These are phyloP conservation scores for Caradrina clavipalpis DNA, from an alignment of 2,888 invertebrate species.

Conservation along the genomic window DNA sequence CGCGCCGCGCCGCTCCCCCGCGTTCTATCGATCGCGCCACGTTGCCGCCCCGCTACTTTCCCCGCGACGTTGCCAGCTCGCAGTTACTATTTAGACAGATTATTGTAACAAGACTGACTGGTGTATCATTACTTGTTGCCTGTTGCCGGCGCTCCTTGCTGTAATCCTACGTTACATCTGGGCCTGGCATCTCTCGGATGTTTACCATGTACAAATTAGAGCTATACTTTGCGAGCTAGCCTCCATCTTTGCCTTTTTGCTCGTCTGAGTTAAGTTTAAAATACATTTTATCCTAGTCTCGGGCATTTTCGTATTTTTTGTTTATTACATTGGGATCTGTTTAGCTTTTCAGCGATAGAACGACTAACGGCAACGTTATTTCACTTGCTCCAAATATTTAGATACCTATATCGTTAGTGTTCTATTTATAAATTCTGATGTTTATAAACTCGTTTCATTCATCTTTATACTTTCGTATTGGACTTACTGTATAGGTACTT, in stretches of 20 bases:
- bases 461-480: constrained; percentile 49
- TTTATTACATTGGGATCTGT: constrained; percentile 25
- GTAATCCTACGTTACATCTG: constrained; percentile 34
- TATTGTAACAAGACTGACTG: constrained; percentile 67
- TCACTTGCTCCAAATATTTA: constrained; percentile 56
- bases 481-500: constrained; percentile 8
- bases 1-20: constrained; percentile 62
- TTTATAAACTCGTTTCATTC: constrained; percentile 64
- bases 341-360: constrained; percentile 28
- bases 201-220: constrained; percentile 30
- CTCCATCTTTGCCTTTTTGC: constrained; percentile 28
- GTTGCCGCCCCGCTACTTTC: constrained; percentile 83
- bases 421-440: constrained; percentile 59
- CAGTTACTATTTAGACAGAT: constrained; percentile 75
- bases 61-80: constrained; percentile 83
- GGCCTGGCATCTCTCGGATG: constrained; percentile 30
- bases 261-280: constrained; percentile 11
- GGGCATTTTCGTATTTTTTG: constrained; percentile 16
- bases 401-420: constrained; percentile 25
- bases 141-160: constrained; percentile 45
- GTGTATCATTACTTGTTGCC: constrained; percentile 80
- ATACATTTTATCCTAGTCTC: constrained; percentile 15
- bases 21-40: constrained; percentile 76
- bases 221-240: constrained; percentile 27
- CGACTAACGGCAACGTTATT: constrained; percentile 34